Evolutionary conservation across 2,113 vertebrate genomes (phyloP), one percentile per base, ranked within the genome.

Genomic region (Triplophysa siluroides): DNA sequence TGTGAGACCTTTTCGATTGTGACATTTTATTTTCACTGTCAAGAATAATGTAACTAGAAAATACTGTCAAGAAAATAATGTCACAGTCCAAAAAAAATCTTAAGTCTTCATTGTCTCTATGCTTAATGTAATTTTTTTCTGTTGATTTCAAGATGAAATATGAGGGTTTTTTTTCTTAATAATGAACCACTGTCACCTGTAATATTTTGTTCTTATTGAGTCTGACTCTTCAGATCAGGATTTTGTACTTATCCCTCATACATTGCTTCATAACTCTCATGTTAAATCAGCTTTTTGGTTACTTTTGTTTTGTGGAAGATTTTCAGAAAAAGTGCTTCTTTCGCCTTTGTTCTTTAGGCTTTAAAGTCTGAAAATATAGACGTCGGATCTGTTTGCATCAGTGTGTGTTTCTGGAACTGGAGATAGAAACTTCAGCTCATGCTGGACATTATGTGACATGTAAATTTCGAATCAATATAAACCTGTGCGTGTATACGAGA

Each of bases 151-250:
- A 6, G 54, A n/a, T 58, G 19, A 58, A 58, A n/a, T 21, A n/a
- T 58, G n/a, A 38, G 19, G 14, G 50, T 52, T 9, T 54, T 70
- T n/a, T 61, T n/a, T 41, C 12, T 38, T 26, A 61, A 60, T 60
- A 8, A 61, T 18, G 16, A 43, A n/a, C 13, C 16, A 18, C n/a
- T 24, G 70, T 41, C n/a, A 58, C 38, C 16, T 21, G n/a, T 10
- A 14, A 18, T 43, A 19, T 41, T 90, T 92, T 92, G 89, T 91
- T 91, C 89, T 86, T 69, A 86, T 52, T 78, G 76, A 86, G 83
- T 81, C 63, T 68, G 76, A 68, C 62, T 78, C 66, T 43, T 47
- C 21, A 19, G 19, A 43, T 16, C 61, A 47, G 38, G 41, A 61
- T 66, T 77, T 21, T 50, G 47, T 7, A 63, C 23, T 68, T 63